phyloP scores from a whole-genome alignment of 2,888 invertebrate species.

The Aphodius granarius region DNA sequence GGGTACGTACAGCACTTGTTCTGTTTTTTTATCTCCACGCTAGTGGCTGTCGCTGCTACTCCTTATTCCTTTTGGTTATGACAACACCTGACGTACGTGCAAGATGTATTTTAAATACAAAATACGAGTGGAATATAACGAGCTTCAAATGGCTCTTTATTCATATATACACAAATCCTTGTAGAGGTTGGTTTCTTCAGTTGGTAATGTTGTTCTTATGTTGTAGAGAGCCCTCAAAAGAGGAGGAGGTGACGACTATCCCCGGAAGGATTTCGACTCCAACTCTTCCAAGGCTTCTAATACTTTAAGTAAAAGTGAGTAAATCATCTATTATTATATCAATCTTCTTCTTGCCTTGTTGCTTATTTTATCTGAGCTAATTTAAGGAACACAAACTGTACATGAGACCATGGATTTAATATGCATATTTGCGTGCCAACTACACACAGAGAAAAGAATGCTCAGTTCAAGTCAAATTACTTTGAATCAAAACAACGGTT shows the following conservation, averaged over 20 bases:
- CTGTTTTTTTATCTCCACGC: neutral
- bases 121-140: neutral
- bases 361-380: too few species aligned
- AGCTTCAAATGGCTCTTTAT: neutral
- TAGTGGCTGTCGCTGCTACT: neutral
- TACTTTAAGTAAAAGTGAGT: constrained; percentile 19
- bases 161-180: neutral
- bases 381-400: too few species aligned
- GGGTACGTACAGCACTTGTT: constrained; percentile 16
- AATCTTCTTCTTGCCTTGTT: too few species aligned
- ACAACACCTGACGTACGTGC: neutral
- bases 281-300: constrained; percentile 13
- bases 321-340: neutral
- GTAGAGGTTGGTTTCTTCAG: neutral
- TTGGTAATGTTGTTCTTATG: neutral
- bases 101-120: neutral
- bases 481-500: too few species aligned
- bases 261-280: constrained; percentile 9
- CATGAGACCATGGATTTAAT: too few species aligned
- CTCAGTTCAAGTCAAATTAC: too few species aligned
- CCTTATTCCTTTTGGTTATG: neutral
- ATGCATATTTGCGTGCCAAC: too few species aligned
- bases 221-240: constrained; percentile 10
- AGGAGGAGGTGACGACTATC: constrained; percentile 21
- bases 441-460: too few species aligned